These are phyloP conservation scores for Hydractinia symbiolongicarpus DNA, from an alignment of 30 jellyfish, hydroid and myxozoan species.

Conservation along the genomic window DNA sequence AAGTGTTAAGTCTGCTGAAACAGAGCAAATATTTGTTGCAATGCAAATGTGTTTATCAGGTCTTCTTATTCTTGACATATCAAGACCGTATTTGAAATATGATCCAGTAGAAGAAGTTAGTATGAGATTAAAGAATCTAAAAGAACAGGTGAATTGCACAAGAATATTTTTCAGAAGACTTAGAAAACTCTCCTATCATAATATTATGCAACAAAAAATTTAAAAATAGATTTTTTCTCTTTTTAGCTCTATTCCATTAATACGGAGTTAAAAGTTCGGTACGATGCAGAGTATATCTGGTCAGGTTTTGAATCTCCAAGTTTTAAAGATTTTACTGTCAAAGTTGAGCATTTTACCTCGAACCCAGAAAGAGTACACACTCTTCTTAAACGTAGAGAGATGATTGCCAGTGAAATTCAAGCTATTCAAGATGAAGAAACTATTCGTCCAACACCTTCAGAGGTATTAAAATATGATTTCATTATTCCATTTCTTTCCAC, in stretches of 20 bases:
- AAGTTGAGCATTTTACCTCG: slow-evolving; percentile 59
- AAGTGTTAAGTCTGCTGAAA: not conserved
- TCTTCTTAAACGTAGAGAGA: slow-evolving; percentile 19
- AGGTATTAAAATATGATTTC: slow-evolving; percentile 34
- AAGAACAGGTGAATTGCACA: slow-evolving; percentile 44
- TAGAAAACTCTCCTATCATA: not conserved
- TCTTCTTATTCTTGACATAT: slow-evolving; percentile 33
- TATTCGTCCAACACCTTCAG: slow-evolving; percentile 66
- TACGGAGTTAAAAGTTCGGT: slow-evolving; percentile 52
- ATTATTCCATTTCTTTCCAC: not conserved
- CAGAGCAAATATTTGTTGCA: not conserved
- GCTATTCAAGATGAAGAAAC: slow-evolving; percentile 25
- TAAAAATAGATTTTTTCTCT: not conserved
- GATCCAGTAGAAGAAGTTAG: slow-evolving; percentile 78
- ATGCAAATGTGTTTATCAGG: slow-evolving; percentile 17
- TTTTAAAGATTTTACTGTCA: not conserved
- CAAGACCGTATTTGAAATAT: slow-evolving; percentile 47
- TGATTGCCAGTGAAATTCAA: slow-evolving; percentile 18
- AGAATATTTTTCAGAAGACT: not conserved
- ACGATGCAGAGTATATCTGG: slow-evolving; percentile 48
- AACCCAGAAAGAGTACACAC: slow-evolving; percentile 41
- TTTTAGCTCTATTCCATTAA: slow-evolving; percentile 41
- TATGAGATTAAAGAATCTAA: slow-evolving; percentile 30
- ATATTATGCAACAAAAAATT: too few species aligned
- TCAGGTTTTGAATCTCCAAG: slow-evolving; percentile 42